A percentile compares a stretch with the other conserved stretches of the same genome.
Evolutionary conservation across 2,888 invertebrate genomes (phyloP).

Genomic region (Harpalus rufipes): DNA sequence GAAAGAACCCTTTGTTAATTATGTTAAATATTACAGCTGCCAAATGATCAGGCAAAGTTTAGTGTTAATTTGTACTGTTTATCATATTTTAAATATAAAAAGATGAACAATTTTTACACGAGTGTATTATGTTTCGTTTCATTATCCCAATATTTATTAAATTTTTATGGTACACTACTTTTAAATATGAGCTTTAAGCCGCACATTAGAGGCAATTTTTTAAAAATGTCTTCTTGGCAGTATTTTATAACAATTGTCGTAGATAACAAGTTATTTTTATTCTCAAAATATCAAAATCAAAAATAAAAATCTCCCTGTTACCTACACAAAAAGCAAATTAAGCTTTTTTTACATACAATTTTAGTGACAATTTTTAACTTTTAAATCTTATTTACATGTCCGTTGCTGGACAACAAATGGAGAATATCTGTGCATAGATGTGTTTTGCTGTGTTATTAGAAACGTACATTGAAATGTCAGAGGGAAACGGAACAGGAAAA

Average conservation of each 20-base stretch:
- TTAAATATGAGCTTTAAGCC: constrained; percentile 29
- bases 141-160: not conserved
- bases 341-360: constrained; percentile 2
- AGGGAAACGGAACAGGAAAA: constrained; percentile 31
- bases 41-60: constrained; percentile 46
- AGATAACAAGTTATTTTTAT: constrained; percentile 5
- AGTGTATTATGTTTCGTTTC: not conserved
- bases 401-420: constrained; percentile 18
- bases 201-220: constrained; percentile 16
- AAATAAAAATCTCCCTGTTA: constrained; percentile 7
- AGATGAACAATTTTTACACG: constrained; percentile 9
- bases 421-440: constrained; percentile 42
- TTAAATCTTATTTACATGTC: constrained; percentile 27
- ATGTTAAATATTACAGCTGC: constrained; percentile 57
- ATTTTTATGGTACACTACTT: constrained; percentile 35
- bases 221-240: constrained; percentile 12
- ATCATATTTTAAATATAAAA: constrained; percentile 32
- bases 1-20: constrained; percentile 54
- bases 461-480: constrained; percentile 58
- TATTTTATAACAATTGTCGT: constrained; percentile 1
- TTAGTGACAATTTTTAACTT: constrained; percentile 8
- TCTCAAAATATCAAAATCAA: not conserved
- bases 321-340: constrained; percentile 9
- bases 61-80: constrained; percentile 44
- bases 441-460: constrained; percentile 61